A percentile compares a stretch with the other conserved stretches of the same genome.
phyloP scores from a whole-genome alignment of 2,888 invertebrate genomes.

The Neelides folsomi region DNA sequence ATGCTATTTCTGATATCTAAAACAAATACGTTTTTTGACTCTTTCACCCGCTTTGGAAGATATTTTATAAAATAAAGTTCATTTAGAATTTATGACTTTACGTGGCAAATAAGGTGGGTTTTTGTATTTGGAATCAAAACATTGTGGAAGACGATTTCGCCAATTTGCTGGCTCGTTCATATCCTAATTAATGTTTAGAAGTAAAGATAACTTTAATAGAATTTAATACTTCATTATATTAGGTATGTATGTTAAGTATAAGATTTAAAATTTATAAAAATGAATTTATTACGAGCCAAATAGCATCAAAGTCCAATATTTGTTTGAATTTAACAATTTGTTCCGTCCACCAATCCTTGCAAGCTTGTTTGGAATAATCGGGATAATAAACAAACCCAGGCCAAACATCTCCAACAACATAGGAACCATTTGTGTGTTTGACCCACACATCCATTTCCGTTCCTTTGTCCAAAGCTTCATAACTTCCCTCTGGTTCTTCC shows the following conservation, averaged over 20 bases:
- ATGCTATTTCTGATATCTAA: conserved; percentile 8
- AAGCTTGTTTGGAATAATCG: conserved; percentile 63
- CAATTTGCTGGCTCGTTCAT: conserved; percentile 81
- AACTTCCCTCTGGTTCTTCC: conserved; percentile 24
- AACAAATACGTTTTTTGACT: neutral
- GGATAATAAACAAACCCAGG: conserved; percentile 49
- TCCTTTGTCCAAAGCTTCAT: conserved; percentile 26
- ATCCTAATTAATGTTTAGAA: conserved; percentile 49
- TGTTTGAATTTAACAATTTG: conserved; percentile 53
- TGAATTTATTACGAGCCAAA: conserved; percentile 58
- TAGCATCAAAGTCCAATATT: conserved; percentile 57
- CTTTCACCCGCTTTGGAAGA: no score
- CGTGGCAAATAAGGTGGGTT: conserved; percentile 55
- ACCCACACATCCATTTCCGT: conserved; percentile 32
- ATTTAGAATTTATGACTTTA: conserved; percentile 33
- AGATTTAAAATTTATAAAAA: neutral
- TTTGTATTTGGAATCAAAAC: conserved; percentile 44
- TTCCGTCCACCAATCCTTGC: conserved; percentile 55
- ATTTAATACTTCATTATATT: neutral
- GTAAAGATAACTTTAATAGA: no score
- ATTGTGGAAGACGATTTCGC: no score
- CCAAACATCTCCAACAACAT: conserved; percentile 20
- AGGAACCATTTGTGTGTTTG: conserved; percentile 24
- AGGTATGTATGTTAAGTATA: neutral
- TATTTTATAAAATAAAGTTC: neutral